Conservation (phyloP, 2,888 invertebrate genomes). For the Anaspis maculata region DNA sequence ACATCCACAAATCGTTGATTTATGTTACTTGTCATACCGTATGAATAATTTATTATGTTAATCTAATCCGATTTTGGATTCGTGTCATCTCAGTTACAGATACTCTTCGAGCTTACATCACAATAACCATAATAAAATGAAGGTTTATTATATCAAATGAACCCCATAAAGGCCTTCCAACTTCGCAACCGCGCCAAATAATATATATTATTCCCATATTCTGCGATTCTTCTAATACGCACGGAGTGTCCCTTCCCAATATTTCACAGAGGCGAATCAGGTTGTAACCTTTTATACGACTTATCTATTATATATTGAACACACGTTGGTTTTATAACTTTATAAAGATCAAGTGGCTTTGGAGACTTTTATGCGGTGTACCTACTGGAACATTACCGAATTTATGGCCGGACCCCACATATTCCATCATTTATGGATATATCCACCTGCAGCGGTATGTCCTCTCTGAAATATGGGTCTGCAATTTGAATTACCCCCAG, state of each 20-base stretch:
- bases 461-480: no score
- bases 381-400: constrained; percentile 19
- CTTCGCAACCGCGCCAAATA: no score
- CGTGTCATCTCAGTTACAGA: constrained; percentile 13
- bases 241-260: constrained; percentile 17
- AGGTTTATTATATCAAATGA: no score
- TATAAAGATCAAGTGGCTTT: constrained; percentile 28
- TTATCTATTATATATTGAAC: constrained; percentile 26
- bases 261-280: constrained; percentile 18
- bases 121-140: no score
- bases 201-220: no score
- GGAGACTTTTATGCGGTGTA: constrained; percentile 25
- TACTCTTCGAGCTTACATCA: no score
- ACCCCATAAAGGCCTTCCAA: no score
- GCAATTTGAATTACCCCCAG: no score
- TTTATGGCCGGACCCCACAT: constrained; percentile 14
- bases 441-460: constrained; percentile 5
- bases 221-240: constrained; percentile 15
- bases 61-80: constrained; percentile 12
- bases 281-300: constrained; percentile 27
- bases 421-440: constrained; percentile 10
- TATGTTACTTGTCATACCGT: constrained; percentile 11
- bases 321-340: constrained; percentile 28
- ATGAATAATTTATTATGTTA: constrained; percentile 18
- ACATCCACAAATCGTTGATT: constrained; percentile 12